These are phyloP conservation scores for Channa argus DNA, from an alignment of 2,113 vertebrate genomes.

Conservation along the genomic window DNA sequence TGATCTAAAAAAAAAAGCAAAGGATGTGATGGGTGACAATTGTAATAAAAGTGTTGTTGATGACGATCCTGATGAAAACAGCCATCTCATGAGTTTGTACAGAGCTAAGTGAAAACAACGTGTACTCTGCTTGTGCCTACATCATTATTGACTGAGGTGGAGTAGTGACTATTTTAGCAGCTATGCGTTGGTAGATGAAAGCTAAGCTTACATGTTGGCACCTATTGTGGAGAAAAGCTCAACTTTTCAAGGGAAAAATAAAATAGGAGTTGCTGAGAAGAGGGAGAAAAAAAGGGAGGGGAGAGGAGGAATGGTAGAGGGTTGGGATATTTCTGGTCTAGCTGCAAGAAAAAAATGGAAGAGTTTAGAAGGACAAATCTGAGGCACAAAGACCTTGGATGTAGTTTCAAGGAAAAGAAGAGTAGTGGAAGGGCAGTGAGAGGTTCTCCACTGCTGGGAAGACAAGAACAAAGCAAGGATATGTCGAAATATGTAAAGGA, in stretches of 20 bases:
- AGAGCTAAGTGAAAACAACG: slow-evolving; percentile 24
- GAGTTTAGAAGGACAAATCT: slow-evolving; percentile 54
- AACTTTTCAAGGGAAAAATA: slow-evolving; percentile 61
- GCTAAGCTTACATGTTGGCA: slow-evolving; percentile 66
- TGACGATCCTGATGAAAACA: slow-evolving; percentile 2
- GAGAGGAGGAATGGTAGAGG: slow-evolving; percentile 43
- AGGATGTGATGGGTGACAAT: background rate
- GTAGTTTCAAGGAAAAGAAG: slow-evolving; percentile 43
- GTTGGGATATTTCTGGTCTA: slow-evolving; percentile 65
- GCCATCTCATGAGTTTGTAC: slow-evolving; percentile 20
- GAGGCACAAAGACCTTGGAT: slow-evolving; percentile 42
- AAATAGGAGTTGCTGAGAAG: slow-evolving; percentile 50
- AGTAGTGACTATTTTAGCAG: slow-evolving; percentile 73
- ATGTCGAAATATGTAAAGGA: slow-evolving; percentile 36
- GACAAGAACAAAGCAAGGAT: slow-evolving; percentile 28
- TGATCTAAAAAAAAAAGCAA: too few species aligned
- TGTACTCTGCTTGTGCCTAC: slow-evolving; percentile 53
- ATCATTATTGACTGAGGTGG: slow-evolving; percentile 74
- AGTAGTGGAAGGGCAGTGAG: slow-evolving; percentile 21
- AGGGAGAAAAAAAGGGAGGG: slow-evolving; percentile 51
- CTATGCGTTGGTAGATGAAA: slow-evolving; percentile 77
- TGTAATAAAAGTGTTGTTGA: background rate
- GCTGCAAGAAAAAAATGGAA: slow-evolving; percentile 38
- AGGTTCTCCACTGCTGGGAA: slow-evolving; percentile 17
- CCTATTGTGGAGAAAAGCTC: slow-evolving; percentile 55